Evolutionary conservation across 2,113 vertebrate genomes (phyloP).

Genomic region (Elgaria multicarinata): DNA sequence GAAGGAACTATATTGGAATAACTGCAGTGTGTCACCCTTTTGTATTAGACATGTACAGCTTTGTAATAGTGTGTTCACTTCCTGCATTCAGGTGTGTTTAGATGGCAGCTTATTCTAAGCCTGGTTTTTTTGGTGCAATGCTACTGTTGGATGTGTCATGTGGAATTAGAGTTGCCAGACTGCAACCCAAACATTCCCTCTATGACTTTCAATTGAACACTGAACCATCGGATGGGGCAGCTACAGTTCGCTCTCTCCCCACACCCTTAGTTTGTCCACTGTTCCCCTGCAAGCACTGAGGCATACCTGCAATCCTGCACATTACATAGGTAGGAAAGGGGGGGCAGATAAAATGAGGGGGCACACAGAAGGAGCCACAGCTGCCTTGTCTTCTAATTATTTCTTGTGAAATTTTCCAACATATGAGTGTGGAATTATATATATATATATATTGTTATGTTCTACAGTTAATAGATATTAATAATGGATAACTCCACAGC

Average conservation of each 20-base stretch:
- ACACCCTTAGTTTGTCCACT: neutral
- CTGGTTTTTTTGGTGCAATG: neutral
- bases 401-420: neutral
- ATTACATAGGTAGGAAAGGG: neutral
- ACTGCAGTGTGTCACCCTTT: neutral
- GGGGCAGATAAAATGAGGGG: neutral
- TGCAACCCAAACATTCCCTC: too few species aligned
- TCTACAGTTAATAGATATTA: neutral
- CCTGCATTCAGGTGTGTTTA: neutral
- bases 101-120: neutral
- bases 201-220: neutral
- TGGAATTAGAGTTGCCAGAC: neutral
- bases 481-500: neutral
- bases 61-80: neutral
- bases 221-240: neutral
- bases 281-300: neutral
- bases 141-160: too few species aligned
- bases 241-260: neutral
- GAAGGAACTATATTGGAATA: neutral
- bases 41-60: neutral
- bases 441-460: neutral
- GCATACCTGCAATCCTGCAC: neutral
- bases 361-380: neutral
- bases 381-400: neutral
- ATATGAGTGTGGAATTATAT: neutral